Evolutionary conservation across 2,797 vertebrate species (phyloP).

Genomic region (Malurus leucopterus): DNA sequence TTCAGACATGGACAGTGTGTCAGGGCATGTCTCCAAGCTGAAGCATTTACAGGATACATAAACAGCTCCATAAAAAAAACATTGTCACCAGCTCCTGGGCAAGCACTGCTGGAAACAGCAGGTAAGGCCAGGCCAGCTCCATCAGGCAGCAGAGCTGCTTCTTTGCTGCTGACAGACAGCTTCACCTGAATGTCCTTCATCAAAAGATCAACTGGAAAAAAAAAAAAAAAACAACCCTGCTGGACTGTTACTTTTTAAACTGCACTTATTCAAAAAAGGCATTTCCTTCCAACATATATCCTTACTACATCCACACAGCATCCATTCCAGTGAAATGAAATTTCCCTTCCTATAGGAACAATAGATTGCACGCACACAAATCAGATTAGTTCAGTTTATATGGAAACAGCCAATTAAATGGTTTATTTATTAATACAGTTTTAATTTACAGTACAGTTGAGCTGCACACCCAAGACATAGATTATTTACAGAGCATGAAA

Average conservation of each 20-base stretch:
- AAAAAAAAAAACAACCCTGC: too few relatives aligned
- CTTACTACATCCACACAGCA: neutral
- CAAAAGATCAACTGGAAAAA: neutral
- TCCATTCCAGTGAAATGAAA: neutral
- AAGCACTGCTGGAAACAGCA: neutral
- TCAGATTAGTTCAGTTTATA: neutral
- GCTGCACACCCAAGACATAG: neutral
- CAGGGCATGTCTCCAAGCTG: neutral
- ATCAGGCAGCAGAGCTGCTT: neutral
- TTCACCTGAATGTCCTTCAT: neutral
- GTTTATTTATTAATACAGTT: neutral
- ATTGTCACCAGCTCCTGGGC: neutral
- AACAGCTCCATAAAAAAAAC: neutral
- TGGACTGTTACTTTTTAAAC: neutral
- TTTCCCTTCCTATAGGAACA: fast-evolving
- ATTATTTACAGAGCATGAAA: neutral
- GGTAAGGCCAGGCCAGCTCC: neutral
- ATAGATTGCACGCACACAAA: neutral
- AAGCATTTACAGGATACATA: neutral
- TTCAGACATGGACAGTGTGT: fast-evolving
- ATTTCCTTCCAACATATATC: neutral
- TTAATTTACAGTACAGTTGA: neutral
- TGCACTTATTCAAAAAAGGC: neutral
- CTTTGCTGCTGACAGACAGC: neutral
- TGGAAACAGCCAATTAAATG: neutral